phyloP scores from a whole-genome alignment of 1,140 invertebrate genomes.

The Papilio polyxenes region DNA sequence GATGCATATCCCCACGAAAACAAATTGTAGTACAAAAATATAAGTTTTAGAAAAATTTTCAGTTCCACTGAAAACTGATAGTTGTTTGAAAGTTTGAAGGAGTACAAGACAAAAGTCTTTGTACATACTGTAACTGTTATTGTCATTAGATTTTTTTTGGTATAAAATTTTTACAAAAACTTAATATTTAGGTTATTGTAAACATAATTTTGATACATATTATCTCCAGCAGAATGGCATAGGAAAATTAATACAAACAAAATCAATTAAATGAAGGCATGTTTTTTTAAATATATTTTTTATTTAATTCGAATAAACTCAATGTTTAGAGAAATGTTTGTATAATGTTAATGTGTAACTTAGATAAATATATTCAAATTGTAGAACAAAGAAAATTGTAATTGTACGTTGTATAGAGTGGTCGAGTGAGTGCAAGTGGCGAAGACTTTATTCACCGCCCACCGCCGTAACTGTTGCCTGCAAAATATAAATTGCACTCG shows the following conservation, averaged over 20 bases:
- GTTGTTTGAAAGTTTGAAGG: slow-evolving; percentile 17
- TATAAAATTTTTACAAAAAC: not conserved
- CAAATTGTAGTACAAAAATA: not conserved
- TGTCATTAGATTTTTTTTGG: not conserved
- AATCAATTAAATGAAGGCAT: no score
- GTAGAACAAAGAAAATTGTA: slow-evolving; percentile 38
- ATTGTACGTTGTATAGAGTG: slow-evolving; percentile 47
- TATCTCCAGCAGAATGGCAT: not conserved
- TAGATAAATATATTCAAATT: slow-evolving; percentile 24
- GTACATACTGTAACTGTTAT: not conserved
- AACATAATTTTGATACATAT: not conserved
- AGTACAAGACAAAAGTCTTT: not conserved
- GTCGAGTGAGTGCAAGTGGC: slow-evolving; percentile 52
- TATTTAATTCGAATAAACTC: not conserved
- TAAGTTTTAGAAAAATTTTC: not conserved
- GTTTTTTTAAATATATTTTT: no score
- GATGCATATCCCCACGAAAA: not conserved
- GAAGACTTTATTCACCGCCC: slow-evolving; percentile 62
- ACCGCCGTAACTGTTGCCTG: slow-evolving; percentile 52
- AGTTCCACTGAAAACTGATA: not conserved
- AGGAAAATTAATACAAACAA: no score
- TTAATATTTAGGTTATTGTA: not conserved
- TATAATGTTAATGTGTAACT: slow-evolving; percentile 8
- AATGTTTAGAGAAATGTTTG: not conserved
- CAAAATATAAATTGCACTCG: slow-evolving; percentile 68